Base-by-base conservation (phyloP, 2,113 vertebrate species). In the Lucifuga dentata region DNA sequence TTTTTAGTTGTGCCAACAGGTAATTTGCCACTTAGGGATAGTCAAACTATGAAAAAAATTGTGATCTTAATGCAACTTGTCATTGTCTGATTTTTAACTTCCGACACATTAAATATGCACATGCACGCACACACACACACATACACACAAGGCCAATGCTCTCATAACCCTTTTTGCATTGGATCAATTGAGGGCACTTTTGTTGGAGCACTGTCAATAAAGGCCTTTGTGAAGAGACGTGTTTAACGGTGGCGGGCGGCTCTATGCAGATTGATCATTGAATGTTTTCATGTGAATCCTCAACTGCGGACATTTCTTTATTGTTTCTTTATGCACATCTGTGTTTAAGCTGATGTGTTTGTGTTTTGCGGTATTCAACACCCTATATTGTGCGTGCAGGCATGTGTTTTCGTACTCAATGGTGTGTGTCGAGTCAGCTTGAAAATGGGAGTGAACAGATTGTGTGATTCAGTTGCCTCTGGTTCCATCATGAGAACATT, bases 391-490 rank as follows among this genome's bases (percentile, higher is more conserved):
- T 29, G 26, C 7, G 26, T 7, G 26, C 26, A 29, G 26, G 26
- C 26, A 3, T 29, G 26, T 29, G 26, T 29, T 12, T 53, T 17
- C 29, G 13, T 49, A 49, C 9, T 63, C 65, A 36, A 5, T 26
- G 48, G 67, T 46, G 77, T 80, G 73, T 85, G 60, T 84, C 73
- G 36, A 78, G 41, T 82, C 74, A 73, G 84, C 68, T 74, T 84
- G 81, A 80, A 72, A 79, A 80, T 78, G 75, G 72, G 84, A 88
- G 64, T 66, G 51, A 81, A 81, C 90, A 90, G 86, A 89, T 88
- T 88, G 86, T 76, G 15, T 38, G 62, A 76, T 78, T 77, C 39
- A 50, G 60, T 74, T 35, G 60, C 76, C 80, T 73, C 45, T 45
- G 73, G 75, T 61, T 68, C 58, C 15, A 13, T 76, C 53, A 78